A percentile compares a stretch with the other conserved stretches of the same genome.
Conservation (phyloP, 2,113 vertebrate species). For the Misgurnus mizolepis region DNA sequence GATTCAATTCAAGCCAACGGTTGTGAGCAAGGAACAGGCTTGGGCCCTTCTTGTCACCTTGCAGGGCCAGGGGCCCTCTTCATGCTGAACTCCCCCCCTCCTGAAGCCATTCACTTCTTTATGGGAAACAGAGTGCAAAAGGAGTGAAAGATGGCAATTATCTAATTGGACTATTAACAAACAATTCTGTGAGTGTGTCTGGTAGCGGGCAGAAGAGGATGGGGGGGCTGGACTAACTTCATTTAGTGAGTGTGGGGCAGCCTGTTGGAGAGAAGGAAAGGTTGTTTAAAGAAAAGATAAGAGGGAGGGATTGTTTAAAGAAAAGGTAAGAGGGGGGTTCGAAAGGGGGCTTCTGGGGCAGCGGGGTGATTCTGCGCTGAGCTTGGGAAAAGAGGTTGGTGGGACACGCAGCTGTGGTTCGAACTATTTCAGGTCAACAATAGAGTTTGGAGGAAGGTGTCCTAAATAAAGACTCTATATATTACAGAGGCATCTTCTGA, state of each 20-base stretch:
- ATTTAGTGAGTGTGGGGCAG: slow-evolving; percentile 88
- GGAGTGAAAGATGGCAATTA: slow-evolving; percentile 99
- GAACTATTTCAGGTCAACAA: slow-evolving; percentile 29
- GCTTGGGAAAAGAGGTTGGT: slow-evolving; percentile 54
- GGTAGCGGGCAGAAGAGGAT: slow-evolving; percentile 87
- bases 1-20: slow-evolving; percentile 95
- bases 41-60: slow-evolving; percentile 96
- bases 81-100: slow-evolving; percentile 74
- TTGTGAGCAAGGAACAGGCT: slow-evolving; percentile 90
- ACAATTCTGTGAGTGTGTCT: slow-evolving; percentile 96
- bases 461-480: not conserved
- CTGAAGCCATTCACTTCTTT: slow-evolving; percentile 91
- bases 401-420: slow-evolving; percentile 46
- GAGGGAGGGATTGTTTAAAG: slow-evolving; percentile 62
- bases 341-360: slow-evolving; percentile 53
- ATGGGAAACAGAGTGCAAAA: slow-evolving; percentile 97
- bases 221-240: slow-evolving; percentile 89
- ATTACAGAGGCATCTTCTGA: not conserved
- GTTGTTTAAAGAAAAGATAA: slow-evolving; percentile 61
- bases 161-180: slow-evolving; percentile 99
- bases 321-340: slow-evolving; percentile 62
- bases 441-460: slow-evolving; percentile 31
- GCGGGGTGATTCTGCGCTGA: slow-evolving; percentile 9
- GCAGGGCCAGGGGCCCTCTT: slow-evolving; percentile 96
- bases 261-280: slow-evolving; percentile 77